Conservation (phyloP, 2,888 invertebrate species). For the Phasia obesa region DNA sequence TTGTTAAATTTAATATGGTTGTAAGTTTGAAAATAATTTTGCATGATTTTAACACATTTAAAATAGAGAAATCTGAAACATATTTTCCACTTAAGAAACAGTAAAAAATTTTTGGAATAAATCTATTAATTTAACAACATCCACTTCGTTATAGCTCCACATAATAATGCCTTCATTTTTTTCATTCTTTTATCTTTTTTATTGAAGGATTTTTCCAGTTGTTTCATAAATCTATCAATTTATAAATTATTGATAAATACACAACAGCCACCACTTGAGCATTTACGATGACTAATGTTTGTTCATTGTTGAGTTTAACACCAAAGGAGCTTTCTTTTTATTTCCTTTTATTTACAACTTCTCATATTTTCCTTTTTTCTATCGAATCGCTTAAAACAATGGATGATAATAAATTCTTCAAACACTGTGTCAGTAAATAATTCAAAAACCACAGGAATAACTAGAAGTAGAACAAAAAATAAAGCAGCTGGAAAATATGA, state of each 20-base stretch:
- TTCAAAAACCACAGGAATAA: conserved; percentile 44
- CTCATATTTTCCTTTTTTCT: conserved; percentile 10
- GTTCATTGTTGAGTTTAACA: conserved; percentile 62
- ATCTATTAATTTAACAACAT: background rate
- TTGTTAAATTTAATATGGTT: background rate
- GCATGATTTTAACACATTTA: no score
- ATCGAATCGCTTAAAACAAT: conserved; percentile 56
- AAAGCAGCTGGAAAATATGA: conserved; percentile 31
- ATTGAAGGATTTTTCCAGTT: conserved; percentile 6
- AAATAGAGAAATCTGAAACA: no score
- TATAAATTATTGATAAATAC: conserved; percentile 68
- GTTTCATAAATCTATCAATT: conserved; percentile 69
- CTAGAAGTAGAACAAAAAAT: conserved; percentile 5
- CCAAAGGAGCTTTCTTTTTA: conserved; percentile 5
- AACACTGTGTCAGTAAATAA: conserved; percentile 61
- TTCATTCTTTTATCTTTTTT: conserved; percentile 4
- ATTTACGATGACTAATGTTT: conserved; percentile 63
- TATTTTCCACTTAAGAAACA: no score
- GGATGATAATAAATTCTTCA: conserved; percentile 67
- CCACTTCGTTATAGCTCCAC: background rate
- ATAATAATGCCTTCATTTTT: background rate
- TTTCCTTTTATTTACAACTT: conserved; percentile 7
- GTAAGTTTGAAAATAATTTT: background rate
- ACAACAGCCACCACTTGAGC: conserved; percentile 56
- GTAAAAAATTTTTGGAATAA: background rate